A percentile compares a stretch with the other conserved stretches of the same genome.
Conservation (phyloP, 2,888 invertebrate species). For the Acronicta psi region DNA sequence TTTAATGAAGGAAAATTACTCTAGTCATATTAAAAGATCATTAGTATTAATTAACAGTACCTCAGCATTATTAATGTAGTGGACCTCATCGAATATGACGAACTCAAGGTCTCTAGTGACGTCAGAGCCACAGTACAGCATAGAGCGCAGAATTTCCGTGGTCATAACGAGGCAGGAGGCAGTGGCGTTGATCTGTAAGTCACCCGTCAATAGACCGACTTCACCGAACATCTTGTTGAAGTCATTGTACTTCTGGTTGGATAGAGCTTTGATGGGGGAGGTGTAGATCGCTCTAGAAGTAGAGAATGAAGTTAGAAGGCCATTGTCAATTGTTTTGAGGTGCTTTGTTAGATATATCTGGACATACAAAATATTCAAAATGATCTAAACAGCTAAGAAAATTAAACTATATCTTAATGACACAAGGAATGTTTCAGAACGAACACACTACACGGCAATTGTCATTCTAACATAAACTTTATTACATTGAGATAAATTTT, state of each 20-base stretch:
- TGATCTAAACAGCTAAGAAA: too few species aligned
- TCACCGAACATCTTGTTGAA: conserved; percentile 97
- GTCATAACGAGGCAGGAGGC: conserved; percentile 99
- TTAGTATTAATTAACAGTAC: conserved; percentile 76
- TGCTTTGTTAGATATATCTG: too few species aligned
- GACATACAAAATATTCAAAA: too few species aligned
- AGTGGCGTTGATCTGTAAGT: conserved; percentile 97
- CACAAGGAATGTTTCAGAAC: too few species aligned
- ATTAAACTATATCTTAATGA: too few species aligned
- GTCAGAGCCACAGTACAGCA: conserved; percentile 98
- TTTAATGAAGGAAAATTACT: too few species aligned
- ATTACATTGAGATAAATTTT: too few species aligned
- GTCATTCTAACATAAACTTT: too few species aligned
- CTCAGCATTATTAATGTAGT: conserved; percentile 99
- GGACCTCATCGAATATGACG: conserved; percentile 99
- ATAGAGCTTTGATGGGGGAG: conserved; percentile 99
- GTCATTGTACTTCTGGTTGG: conserved; percentile 99
- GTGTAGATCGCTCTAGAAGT: conserved; percentile 96
- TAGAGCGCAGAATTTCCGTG: conserved; percentile 98
- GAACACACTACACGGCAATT: too few species aligned
- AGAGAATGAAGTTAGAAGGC: neutral
- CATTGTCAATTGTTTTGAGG: too few species aligned
- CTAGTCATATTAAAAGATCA: too few species aligned
- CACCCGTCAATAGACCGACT: conserved; percentile 98
- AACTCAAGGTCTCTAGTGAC: conserved; percentile 98